Percentiles rank a stretch among this genome's conserved stretches.
These are phyloP conservation scores for Bubo bubo DNA, from an alignment of 2,113 vertebrate genomes.

Conservation along the genomic window DNA sequence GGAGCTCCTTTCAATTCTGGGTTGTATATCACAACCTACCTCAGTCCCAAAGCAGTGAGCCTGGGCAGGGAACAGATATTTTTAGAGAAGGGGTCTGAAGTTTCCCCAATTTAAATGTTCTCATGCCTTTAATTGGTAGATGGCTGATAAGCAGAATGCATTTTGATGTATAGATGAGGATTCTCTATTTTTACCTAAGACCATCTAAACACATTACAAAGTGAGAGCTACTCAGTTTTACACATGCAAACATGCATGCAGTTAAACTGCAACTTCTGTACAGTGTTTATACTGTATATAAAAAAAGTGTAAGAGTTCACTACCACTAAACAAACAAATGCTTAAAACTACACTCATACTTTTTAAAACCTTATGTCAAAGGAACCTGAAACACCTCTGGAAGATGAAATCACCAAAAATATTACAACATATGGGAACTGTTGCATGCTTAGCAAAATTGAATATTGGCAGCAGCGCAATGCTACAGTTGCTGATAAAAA, in stretches of 20 bases:
- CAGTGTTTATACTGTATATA: background rate
- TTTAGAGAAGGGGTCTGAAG: background rate
- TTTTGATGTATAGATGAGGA: background rate
- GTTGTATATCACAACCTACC: too few relatives aligned
- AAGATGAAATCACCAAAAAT: background rate
- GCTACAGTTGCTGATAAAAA: background rate
- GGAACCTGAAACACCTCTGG: background rate
- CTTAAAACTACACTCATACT: background rate
- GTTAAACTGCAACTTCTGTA: background rate
- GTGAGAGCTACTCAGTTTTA: background rate
- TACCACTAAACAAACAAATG: background rate
- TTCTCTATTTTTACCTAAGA: background rate
- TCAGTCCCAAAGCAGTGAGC: background rate
- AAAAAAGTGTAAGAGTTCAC: background rate
- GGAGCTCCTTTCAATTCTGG: background rate
- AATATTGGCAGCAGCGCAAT: background rate
- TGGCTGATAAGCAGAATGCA: background rate
- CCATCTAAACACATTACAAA: background rate
- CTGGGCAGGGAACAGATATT: background rate
- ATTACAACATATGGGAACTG: background rate
- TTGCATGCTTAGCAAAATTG: background rate
- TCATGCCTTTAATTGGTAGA: background rate
- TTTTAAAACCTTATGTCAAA: background rate
- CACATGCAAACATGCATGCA: rapidly evolving
- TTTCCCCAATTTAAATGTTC: background rate